Percentiles rank a stretch among this genome's conserved stretches.
Evolutionary conservation across 2,888 invertebrate species (phyloP).

Genomic region (Dioctria linearis): DNA sequence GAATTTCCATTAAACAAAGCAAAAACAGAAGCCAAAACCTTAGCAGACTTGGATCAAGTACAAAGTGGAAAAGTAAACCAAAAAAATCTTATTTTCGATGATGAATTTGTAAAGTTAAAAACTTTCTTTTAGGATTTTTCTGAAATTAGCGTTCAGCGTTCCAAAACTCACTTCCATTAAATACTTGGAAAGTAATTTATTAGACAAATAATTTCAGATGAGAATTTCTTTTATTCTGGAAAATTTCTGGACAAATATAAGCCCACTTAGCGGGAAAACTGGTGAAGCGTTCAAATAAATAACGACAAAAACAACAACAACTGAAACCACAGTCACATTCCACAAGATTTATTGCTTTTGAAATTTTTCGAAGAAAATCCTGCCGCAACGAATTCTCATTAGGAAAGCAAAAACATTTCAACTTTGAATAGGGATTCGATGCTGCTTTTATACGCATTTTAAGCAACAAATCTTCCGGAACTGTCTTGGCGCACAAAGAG

Average conservation of each 20-base stretch:
- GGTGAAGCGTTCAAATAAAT: not conserved
- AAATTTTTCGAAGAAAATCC: slow-evolving; percentile 22
- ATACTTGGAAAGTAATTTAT: slow-evolving; percentile 25
- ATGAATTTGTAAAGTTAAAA: slow-evolving; percentile 43
- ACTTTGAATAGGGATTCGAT: slow-evolving; percentile 26
- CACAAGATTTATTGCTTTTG: slow-evolving; percentile 30
- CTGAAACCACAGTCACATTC: slow-evolving; percentile 40
- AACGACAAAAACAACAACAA: not conserved
- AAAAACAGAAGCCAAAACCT: not conserved
- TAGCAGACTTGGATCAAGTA: too few relatives aligned
- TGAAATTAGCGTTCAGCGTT: not conserved
- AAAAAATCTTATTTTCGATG: not conserved
- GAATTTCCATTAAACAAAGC: not conserved
- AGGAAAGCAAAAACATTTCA: slow-evolving; percentile 26
- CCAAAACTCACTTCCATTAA: slow-evolving; percentile 41
- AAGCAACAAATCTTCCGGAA: slow-evolving; percentile 43
- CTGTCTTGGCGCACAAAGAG: not conserved
- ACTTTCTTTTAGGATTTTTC: not conserved
- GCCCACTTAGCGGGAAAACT: slow-evolving; percentile 3
- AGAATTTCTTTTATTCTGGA: slow-evolving; percentile 5
- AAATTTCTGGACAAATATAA: not conserved
- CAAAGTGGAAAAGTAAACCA: not conserved
- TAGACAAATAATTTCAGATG: slow-evolving; percentile 31
- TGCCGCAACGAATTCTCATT: slow-evolving; percentile 41
- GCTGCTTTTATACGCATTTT: slow-evolving; percentile 41